Percentiles rank a stretch among this genome's conserved stretches.
Evolutionary conservation across 2,113 vertebrate species (phyloP).

Genomic region (Corydoras maculifer): DNA sequence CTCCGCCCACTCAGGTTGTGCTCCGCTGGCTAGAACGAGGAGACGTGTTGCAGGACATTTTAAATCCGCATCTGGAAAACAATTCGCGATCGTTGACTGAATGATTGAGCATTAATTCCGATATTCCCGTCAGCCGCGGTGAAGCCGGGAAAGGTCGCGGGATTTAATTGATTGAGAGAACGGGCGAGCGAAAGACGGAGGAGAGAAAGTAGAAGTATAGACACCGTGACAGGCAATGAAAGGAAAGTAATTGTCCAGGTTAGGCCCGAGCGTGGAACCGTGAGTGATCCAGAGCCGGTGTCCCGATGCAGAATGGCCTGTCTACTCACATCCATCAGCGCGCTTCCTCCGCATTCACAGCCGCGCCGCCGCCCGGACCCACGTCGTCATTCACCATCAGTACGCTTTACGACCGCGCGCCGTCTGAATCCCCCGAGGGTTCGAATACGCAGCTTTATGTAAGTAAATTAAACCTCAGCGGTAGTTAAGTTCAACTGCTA

Average conservation of each 20-base stretch:
- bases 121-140: too few species aligned
- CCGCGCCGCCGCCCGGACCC: slow-evolving; percentile 5
- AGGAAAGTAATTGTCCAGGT: slow-evolving; percentile 79
- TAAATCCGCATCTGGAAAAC: too few species aligned
- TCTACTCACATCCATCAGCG: slow-evolving; percentile 22
- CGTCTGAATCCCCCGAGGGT: slow-evolving; percentile 1
- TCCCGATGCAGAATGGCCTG: slow-evolving; percentile 37
- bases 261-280: slow-evolving; percentile 63
- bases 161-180: not conserved
- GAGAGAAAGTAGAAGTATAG: slow-evolving; percentile 37
- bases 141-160: not conserved
- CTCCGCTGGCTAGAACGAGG: too few species aligned
- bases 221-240: slow-evolving; percentile 70
- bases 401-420: slow-evolving; percentile 1
- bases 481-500: not conserved
- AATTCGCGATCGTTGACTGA: too few species aligned
- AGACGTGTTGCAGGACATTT: too few species aligned
- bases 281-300: slow-evolving; percentile 45
- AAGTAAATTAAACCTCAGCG: not conserved
- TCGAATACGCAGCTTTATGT: slow-evolving; percentile 12
- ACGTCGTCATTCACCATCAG: slow-evolving; percentile 12
- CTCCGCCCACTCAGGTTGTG: too few species aligned
- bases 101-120: too few species aligned
- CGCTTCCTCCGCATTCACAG: slow-evolving; percentile 11
- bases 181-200: not conserved